Base-by-base conservation (phyloP, 2,113 vertebrate species). In the Chlorodrepanis virens region DNA sequence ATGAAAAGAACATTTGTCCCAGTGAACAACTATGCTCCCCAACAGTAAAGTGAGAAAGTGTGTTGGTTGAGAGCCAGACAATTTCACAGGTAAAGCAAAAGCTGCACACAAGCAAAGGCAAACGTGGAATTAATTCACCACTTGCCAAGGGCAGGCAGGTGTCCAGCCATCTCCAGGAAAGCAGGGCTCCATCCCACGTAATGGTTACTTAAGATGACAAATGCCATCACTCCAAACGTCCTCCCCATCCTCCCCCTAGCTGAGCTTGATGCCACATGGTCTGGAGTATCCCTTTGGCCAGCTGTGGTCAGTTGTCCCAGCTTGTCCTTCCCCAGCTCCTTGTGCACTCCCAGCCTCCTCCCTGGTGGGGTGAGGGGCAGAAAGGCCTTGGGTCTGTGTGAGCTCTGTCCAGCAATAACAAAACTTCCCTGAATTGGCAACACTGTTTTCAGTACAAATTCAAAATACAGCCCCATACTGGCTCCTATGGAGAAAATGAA, bases 1-100 rank as follows among this genome's bases (percentile, higher is more conserved):
- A 25, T 20, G 22, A n/a, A 71, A 59, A 71, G 50, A 42, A 57
- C 20, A 18, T n/a, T 44, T n/a, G 33, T 57, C 24, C 39, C 45
- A 67, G 11, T 0, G 2, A 28, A 52, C 27, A 60, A 68, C 24
- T 18, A 31, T 1, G 2, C 29, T 29, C 4, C 53, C 27, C 29
- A 57, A 40, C 20, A 47, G n/a, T 25, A 53, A 68, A 39, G 14
- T n/a, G 37, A 75, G 68, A 81, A 74, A 52, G 52, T 3, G 2
- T 37, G 16, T 23, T 64, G 21, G 23, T 6, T 67, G 60, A 65
- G 45, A 68, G 25, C 25, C 45, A 72, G 25, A 27, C 21, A 39
- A 17, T 60, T 53, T 45, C 40, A 25, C n/a, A 47, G 29, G 61
- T 53, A 68, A 68, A 40, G 45, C 42, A 60, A 75, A 82, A 75